Conservation (phyloP, 2,797 vertebrate genomes). For the Columba guinea region DNA sequence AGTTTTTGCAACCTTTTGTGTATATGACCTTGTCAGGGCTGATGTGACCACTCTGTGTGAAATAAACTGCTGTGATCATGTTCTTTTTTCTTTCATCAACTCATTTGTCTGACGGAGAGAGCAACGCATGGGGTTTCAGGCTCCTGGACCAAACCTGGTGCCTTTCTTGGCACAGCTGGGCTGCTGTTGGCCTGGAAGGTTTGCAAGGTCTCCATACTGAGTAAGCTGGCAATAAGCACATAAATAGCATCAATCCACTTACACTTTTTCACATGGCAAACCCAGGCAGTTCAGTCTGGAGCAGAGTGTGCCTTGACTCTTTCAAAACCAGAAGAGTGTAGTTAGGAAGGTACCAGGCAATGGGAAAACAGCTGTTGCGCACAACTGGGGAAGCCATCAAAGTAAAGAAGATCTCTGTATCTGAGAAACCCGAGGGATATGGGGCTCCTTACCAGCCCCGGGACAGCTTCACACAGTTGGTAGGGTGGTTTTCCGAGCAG, state of each 20-base stretch:
- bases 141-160: not conserved
- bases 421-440: not conserved
- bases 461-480: rapidly evolving
- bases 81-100: not conserved
- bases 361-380: not conserved
- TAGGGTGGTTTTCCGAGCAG: rapidly evolving
- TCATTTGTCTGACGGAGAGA: not conserved
- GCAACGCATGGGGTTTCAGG: rapidly evolving
- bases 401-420: too few species aligned
- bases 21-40: not conserved
- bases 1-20: not conserved
- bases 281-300: not conserved
- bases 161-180: not conserved
- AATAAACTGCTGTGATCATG: not conserved
- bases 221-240: not conserved
- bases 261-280: not conserved
- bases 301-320: rapidly evolving
- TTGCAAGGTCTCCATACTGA: not conserved
- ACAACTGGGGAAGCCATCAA: not conserved
- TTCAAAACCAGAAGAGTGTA: not conserved
- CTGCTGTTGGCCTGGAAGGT: not conserved
- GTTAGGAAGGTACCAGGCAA: rapidly evolving
- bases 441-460: too few species aligned
- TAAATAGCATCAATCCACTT: not conserved
- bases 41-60: not conserved